Percentiles rank a stretch among this genome's conserved stretches.
phyloP scores from a whole-genome alignment of 92 coral and sea anemone genomes.

The Virgularia gustaviana region DNA sequence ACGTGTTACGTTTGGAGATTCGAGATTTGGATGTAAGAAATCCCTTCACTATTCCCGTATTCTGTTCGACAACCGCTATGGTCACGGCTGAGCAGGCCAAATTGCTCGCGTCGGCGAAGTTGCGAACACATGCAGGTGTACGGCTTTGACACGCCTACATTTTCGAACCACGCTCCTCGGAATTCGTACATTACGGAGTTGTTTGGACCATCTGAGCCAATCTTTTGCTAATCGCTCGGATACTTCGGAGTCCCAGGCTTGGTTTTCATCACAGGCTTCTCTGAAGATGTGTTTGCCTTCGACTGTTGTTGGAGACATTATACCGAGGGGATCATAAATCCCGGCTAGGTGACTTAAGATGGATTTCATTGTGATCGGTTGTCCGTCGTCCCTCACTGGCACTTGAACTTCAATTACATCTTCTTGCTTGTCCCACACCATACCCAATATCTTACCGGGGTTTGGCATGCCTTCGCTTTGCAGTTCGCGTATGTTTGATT shows the following conservation, averaged over 20 bases:
- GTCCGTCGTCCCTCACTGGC: neutral
- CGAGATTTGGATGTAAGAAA: conserved; percentile 61
- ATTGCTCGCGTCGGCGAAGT: conserved; percentile 62
- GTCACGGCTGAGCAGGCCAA: conserved; percentile 57
- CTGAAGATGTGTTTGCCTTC: conserved; percentile 57
- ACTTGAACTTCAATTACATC: conserved; percentile 35
- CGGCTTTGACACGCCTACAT: conserved; percentile 17
- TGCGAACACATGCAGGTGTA: conserved; percentile 55
- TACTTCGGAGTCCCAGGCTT: conserved; percentile 51
- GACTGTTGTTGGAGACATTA: conserved; percentile 49
- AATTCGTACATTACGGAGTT: conserved; percentile 49
- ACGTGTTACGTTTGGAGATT: conserved; percentile 64
- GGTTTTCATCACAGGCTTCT: conserved; percentile 49
- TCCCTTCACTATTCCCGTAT: conserved; percentile 50
- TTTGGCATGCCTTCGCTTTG: conserved; percentile 36
- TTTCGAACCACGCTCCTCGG: conserved; percentile 43
- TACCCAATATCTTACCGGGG: conserved; percentile 50
- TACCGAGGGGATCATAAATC: conserved; percentile 56
- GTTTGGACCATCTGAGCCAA: conserved; percentile 55
- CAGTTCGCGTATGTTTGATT: conserved; percentile 25
- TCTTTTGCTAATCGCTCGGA: conserved; percentile 1
- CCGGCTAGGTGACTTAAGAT: conserved; percentile 41
- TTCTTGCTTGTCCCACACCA: conserved; percentile 42
- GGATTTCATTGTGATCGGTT: conserved; percentile 24
- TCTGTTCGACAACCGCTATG: conserved; percentile 52